A percentile compares a stretch with the other conserved stretches of the same genome.
Conservation (phyloP, 2,888 invertebrate species). For the Zaprionus obscuricornis region DNA sequence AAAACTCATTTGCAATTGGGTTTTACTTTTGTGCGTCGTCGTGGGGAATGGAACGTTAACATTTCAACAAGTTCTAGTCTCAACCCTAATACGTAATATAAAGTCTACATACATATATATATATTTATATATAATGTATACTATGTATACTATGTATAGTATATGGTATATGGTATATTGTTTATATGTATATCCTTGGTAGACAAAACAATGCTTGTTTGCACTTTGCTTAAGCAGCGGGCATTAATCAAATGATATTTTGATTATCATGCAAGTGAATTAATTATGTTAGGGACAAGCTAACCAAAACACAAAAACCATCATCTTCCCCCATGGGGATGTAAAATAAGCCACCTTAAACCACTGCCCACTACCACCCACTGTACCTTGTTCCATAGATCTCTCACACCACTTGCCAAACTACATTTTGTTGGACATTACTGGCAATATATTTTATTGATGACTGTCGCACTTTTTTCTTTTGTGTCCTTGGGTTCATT, state of each 20-base stretch:
- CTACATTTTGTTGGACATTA: conserved; percentile 35
- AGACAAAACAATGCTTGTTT: conserved; percentile 44
- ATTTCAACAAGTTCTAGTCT: conserved; percentile 21
- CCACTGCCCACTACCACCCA: background rate
- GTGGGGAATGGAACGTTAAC: background rate
- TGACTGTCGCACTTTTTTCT: conserved; percentile 42
- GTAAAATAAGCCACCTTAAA: background rate
- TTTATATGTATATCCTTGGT: conserved; percentile 5
- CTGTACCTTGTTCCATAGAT: too few relatives aligned
- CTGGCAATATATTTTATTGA: conserved; percentile 62
- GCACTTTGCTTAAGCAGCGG: conserved; percentile 31
- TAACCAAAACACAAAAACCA: conserved; percentile 13
- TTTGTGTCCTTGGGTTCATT: conserved; percentile 20
- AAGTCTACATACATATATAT: too few relatives aligned
- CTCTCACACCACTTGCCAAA: background rate
- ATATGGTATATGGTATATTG: too few relatives aligned
- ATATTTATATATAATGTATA: too few relatives aligned
- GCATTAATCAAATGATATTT: conserved; percentile 74
- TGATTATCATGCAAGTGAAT: conserved; percentile 76
- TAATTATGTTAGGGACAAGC: conserved; percentile 58
- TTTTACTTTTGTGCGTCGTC: background rate
- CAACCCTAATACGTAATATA: too few relatives aligned
- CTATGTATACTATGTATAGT: too few relatives aligned
- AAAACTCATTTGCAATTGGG: conserved; percentile 67
- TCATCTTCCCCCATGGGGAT: background rate